Evolutionary conservation across 2,797 vertebrate species (phyloP), one percentile per base, ranked within the genome.

Genomic region (Nothura maculosa): DNA sequence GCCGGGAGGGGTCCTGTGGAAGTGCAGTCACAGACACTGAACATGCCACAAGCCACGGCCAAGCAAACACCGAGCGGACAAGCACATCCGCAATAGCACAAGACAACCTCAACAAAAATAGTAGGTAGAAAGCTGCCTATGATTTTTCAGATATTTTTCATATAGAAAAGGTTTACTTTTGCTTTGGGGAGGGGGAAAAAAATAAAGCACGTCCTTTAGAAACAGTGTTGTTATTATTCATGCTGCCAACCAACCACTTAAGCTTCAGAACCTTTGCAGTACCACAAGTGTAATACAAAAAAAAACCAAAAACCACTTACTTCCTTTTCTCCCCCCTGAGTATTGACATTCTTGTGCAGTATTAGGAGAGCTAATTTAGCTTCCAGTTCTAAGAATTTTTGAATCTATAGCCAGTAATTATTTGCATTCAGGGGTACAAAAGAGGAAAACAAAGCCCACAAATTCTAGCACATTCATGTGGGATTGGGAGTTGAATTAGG

Each of bases 391-490:
- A 98, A 98, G 98, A 98, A 98, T 98, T 97, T 98, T 96, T 98
- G 97, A 98, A 98, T 98, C 97, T 98, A 98, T 98, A 98, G 97
- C 97, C 98, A 98, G 97, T 98, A 98, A 98, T 98, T 98, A 98
- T 98, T 98, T 98, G 98, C 97, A 98, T 98, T 98, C 98, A 98
- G 97, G 97, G 97, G 97, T 98, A 98, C 98, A 98, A 98, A 98
- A 97, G 97, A 98, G 85, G 97, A 98, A 98, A 98, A 98, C 97
- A 98, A 98, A 98, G 97, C 96, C 90, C 96, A 97, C 97, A 98
- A 98, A 98, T 98, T 98, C 98, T 98, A 98, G 96, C 97, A 98
- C 98, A 98, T 98, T 98, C 98, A 98, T 98, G 98, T 97, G 97
- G 98, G 97, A 98, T 98, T 98, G 97, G 97, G 97, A 98, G 96